Percentiles rank a stretch among this genome's conserved stretches.
Evolutionary conservation across 2,888 invertebrate species (phyloP).

Genomic region (Scaptomyza parva): DNA sequence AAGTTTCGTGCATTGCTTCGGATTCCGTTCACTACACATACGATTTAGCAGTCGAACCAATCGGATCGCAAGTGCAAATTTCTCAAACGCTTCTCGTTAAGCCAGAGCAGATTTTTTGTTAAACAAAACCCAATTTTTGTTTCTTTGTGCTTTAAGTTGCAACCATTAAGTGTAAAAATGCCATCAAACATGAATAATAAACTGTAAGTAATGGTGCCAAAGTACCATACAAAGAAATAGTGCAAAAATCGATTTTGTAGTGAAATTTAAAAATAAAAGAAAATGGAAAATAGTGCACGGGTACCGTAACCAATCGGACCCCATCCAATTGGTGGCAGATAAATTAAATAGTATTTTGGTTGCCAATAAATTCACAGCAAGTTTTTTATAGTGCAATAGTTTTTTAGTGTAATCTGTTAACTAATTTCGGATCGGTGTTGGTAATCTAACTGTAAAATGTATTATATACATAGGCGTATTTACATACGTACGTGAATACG

Average conservation of each 20-base stretch:
- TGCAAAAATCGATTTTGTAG: constrained; percentile 82
- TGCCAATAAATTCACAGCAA: constrained; percentile 56
- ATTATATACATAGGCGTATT: constrained; percentile 25
- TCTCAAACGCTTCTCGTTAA: constrained; percentile 35
- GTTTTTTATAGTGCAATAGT: constrained; percentile 60
- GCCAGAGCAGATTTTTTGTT: constrained; percentile 38
- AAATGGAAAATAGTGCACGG: constrained; percentile 65
- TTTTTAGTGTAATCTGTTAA: constrained; percentile 64
- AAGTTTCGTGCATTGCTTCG: constrained; percentile 31
- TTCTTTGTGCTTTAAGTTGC: constrained; percentile 79
- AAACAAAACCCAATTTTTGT: constrained; percentile 51
- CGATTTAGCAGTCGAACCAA: constrained; percentile 54
- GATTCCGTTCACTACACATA: constrained; percentile 21
- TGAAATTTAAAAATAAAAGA: constrained; percentile 60
- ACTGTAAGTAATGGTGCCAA: constrained; percentile 83
- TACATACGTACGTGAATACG: constrained; percentile 18
- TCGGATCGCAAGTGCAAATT: constrained; percentile 52
- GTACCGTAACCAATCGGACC: constrained; percentile 52
- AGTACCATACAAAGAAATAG: constrained; percentile 56
- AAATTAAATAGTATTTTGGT: constrained; percentile 52
- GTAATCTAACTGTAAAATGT: constrained; percentile 52
- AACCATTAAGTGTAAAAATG: constrained; percentile 83
- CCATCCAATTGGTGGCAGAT: constrained; percentile 71
- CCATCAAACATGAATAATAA: constrained; percentile 85
- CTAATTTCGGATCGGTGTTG: constrained; percentile 56